phyloP scores from a whole-genome alignment of 1,140 invertebrate species.

The Lethrus apterus region DNA sequence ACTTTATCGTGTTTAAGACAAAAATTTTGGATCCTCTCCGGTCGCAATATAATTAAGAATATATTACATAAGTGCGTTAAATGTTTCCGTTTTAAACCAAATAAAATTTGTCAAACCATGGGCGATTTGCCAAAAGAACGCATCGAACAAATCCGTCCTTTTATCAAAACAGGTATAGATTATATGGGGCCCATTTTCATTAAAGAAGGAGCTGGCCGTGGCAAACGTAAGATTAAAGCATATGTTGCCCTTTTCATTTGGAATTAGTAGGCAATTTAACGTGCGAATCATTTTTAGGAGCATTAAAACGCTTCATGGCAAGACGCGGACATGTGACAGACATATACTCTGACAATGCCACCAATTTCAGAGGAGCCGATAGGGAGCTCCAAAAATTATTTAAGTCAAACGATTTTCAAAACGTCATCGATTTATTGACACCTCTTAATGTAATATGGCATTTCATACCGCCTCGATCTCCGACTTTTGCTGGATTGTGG shows the following conservation, averaged over 20 bases:
- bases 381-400: too few relatives aligned
- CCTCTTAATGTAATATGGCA: conserved; percentile 35
- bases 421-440: neutral
- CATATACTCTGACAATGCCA: conserved; percentile 1
- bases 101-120: too few relatives aligned
- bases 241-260: conserved; percentile 1
- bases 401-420: too few relatives aligned
- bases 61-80: too few relatives aligned
- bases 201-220: too few relatives aligned
- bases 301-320: neutral
- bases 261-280: neutral
- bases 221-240: neutral
- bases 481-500: conserved; percentile 27
- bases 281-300: neutral
- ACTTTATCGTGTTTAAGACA: neutral
- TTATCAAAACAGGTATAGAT: too few relatives aligned
- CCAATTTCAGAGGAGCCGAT: neutral
- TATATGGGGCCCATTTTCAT: too few relatives aligned
- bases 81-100: too few relatives aligned
- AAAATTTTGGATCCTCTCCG: neutral
- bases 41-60: too few relatives aligned
- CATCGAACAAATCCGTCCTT: too few relatives aligned
- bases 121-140: too few relatives aligned
- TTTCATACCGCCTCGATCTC: conserved; percentile 37
- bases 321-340: neutral